Evolutionary conservation across 2,113 vertebrate species (phyloP).

Genomic region (Phocoena sinus): DNA sequence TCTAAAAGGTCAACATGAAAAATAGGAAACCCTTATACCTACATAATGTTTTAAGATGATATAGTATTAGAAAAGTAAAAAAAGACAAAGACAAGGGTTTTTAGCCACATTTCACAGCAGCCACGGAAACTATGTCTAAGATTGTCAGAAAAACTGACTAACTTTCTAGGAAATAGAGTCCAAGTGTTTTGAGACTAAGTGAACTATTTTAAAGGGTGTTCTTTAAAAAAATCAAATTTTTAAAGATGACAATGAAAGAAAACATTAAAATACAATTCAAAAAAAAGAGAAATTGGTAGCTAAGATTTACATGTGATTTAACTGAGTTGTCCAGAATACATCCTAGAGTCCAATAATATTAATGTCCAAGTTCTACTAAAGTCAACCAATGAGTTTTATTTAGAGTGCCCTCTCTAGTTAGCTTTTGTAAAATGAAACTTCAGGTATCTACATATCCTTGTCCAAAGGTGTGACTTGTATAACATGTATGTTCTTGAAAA

Average conservation of each 20-base stretch:
- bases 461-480: neutral
- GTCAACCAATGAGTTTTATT: neutral
- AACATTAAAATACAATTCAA: neutral
- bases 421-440: neutral
- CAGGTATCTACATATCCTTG: neutral
- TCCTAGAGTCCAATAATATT: neutral
- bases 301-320: slow-evolving; percentile 10
- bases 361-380: neutral
- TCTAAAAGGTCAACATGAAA: neutral
- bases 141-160: neutral
- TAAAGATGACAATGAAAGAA: neutral
- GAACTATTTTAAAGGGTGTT: neutral
- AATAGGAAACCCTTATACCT: neutral
- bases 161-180: neutral
- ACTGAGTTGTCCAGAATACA: neutral
- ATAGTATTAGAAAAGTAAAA: neutral
- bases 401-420: neutral
- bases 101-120: neutral
- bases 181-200: neutral
- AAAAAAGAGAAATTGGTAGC: neutral
- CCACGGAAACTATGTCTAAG: neutral
- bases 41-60: neutral
- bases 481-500: neutral
- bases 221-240: neutral
- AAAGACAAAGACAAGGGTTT: neutral